These are phyloP conservation scores for Caerostris extrusa DNA, from an alignment of 1,140 invertebrate genomes.

Conservation along the genomic window DNA sequence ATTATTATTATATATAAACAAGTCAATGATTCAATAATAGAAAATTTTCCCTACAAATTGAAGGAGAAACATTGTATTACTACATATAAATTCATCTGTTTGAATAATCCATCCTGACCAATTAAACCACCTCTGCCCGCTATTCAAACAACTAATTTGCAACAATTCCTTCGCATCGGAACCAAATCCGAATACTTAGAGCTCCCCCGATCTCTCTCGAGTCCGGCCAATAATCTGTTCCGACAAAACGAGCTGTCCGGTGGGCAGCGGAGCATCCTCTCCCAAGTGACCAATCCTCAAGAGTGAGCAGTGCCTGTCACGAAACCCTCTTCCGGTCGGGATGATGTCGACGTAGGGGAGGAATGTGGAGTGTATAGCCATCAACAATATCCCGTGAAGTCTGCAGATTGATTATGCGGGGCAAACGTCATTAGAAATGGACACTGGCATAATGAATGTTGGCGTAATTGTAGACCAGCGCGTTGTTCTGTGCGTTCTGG, in stretches of 20 bases:
- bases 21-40: too few species aligned
- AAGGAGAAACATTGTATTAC: too few species aligned
- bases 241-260: conserved; percentile 25
- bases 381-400: conserved; percentile 39
- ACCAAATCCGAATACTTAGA: neutral
- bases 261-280: neutral
- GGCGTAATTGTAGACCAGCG: conserved; percentile 15
- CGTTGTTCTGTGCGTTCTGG: neutral
- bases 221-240: conserved; percentile 18
- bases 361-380: conserved; percentile 17
- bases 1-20: too few species aligned
- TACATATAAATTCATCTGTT: too few species aligned
- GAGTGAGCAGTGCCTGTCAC: conserved; percentile 26
- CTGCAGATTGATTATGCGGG: conserved; percentile 36
- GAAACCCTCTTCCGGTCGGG: conserved; percentile 24
- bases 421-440: conserved; percentile 36
- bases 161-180: neutral
- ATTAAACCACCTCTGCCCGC: neutral
- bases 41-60: too few species aligned
- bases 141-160: neutral
- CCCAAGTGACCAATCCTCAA: conserved; percentile 41
- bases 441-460: conserved; percentile 45
- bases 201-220: neutral
- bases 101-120: too few species aligned
- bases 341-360: neutral